Evolutionary conservation across 2,113 vertebrate genomes (phyloP).

Genomic region (Callionymus lyra): DNA sequence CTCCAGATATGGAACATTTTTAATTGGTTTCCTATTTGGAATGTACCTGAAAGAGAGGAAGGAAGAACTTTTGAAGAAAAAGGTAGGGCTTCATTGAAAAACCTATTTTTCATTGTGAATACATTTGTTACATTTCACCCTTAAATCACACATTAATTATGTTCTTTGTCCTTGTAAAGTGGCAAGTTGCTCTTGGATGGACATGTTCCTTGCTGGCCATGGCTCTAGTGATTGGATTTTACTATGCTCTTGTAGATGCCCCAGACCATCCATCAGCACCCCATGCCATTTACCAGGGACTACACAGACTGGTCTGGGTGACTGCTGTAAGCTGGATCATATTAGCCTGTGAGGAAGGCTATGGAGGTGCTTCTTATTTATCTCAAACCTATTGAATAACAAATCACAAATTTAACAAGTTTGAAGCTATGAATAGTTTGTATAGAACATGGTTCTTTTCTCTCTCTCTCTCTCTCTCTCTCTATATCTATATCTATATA

Average conservation of each 20-base stretch:
- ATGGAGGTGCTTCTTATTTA: constrained; percentile 64
- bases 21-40: constrained; percentile 71
- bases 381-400: no score
- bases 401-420: no score
- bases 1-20: constrained; percentile 74
- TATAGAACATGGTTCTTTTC: no score
- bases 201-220: constrained; percentile 54
- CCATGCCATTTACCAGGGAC: constrained; percentile 71
- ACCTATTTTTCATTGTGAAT: background rate
- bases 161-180: constrained; percentile 38
- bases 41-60: constrained; percentile 63
- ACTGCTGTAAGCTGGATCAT: constrained; percentile 72
- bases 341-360: constrained; percentile 73
- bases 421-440: no score
- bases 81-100: constrained; percentile 47
- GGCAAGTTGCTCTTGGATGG: constrained; percentile 70
- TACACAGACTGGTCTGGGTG: constrained; percentile 72
- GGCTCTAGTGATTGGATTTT: constrained; percentile 57
- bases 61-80: constrained; percentile 55
- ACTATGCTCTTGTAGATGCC: constrained; percentile 59
- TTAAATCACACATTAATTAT: background rate
- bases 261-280: constrained; percentile 35
- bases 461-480: no score
- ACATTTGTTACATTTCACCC: no score
- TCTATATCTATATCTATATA: no score